Base-by-base conservation (phyloP, 2,113 vertebrate species). In the Pterocles burchelli region DNA sequence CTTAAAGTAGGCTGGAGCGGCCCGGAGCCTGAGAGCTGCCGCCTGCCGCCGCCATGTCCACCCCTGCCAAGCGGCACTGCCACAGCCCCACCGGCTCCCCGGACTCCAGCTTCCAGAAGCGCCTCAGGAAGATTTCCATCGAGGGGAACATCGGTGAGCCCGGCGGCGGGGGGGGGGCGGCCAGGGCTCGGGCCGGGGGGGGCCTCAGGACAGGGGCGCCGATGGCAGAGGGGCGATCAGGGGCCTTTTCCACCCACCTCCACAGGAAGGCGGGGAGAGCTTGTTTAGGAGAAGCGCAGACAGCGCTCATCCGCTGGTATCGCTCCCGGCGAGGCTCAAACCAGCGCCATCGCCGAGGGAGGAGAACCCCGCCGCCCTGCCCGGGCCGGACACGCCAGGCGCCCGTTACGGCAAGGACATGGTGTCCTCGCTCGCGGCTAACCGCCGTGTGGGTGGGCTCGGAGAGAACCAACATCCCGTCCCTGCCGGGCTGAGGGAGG, bases 81-180 rank as follows among this genome's bases (percentile, higher is more conserved):
- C 48, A 28, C 36, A 89, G 88, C 21, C 79, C 90, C 9, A 9
- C 46, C 15, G 3, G 24, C 34, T 71, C 75, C 52, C 95, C 97
- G 41, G 90, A 98, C 74, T 82, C 75, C 91, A 98, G 97, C 75
- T 97, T 98, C 70, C 94, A 98, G 49, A 98, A 98, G 63, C 97
- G 97, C 62, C 89, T 92, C 17, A 97, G 95, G 91, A 99, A 98
- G 51, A 45, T 99, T 20, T 98, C 99, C 5, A 98, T 99, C 41
- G 98, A 99, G 85, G 98, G 98, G 19, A 99, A 99, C 55, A 99
- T 99, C 65, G 98, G 98, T 99, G 67, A 98, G 98, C 95, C 4
- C 87, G 6, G n/a, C 9, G 4, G 14, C 2, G 8, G 48, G 10
- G 46, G 33, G 13, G 3, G 63, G 6, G 66, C 22, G 48, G 48